phyloP scores from a whole-genome alignment of 92 coral and sea anemone species.

The Bergia sp. region DNA sequence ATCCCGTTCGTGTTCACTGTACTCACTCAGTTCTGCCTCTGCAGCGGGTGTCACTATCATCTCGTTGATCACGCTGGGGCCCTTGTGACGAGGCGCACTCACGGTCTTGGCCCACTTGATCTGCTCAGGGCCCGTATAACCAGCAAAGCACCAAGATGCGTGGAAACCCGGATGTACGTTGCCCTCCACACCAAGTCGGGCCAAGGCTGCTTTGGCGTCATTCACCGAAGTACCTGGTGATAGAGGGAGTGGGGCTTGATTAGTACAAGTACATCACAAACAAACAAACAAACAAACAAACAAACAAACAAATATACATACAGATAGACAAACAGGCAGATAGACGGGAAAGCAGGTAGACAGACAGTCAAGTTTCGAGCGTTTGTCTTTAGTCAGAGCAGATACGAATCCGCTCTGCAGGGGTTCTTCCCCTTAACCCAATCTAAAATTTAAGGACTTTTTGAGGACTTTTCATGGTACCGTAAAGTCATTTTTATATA shows the following conservation, averaged over 20 bases:
- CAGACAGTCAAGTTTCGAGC: no score
- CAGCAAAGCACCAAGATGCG: constrained; percentile 97
- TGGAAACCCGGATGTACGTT: constrained; percentile 98
- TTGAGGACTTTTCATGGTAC: no score
- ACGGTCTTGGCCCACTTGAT: constrained; percentile 90
- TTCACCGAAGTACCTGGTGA: constrained; percentile 88
- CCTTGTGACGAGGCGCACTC: constrained; percentile 80
- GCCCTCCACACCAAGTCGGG: constrained; percentile 85
- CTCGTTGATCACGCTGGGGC: constrained; percentile 92
- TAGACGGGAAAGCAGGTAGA: no score
- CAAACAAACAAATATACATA: no score
- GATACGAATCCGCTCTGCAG: no score
- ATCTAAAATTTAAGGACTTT: no score
- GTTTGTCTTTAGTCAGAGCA: no score
- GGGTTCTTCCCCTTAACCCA: no score
- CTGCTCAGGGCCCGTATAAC: constrained; percentile 96
- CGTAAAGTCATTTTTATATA: no score
- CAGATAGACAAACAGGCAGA: no score
- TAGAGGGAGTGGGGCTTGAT: neutral
- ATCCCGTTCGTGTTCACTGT: neutral
- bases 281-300: no score
- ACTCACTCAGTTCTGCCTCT: constrained; percentile 86
- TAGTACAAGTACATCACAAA: neutral
- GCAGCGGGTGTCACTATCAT: constrained; percentile 93
- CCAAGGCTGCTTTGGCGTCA: constrained; percentile 83